Base-by-base conservation (phyloP, 2,113 vertebrate species). In the Puffinus mauretanicus region DNA sequence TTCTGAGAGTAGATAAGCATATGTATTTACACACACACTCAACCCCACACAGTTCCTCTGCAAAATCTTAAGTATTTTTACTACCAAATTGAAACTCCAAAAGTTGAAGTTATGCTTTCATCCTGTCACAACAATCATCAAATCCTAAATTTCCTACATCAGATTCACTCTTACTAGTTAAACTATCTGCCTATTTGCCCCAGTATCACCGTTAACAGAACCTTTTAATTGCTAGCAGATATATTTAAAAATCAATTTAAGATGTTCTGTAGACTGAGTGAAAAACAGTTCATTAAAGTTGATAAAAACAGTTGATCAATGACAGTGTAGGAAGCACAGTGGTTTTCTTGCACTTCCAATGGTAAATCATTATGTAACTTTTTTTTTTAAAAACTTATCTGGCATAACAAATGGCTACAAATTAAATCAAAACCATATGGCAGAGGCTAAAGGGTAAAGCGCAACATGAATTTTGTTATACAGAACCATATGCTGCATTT, bases 341-440 rank as follows among this genome's bases (percentile, higher is more conserved):
- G 60, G 17, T 90, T 95, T 94, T 94, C 42, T 86, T 77, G 16
- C 52, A 81, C 66, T 97, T 93, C 3, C 7, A 85, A 57, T 62
- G 92, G 70, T 86, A 96, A 95, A 96, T 97, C 87, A 32, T 91
- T 91, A 86, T 1, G n/a, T 72, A 96, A 96, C 67, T 86, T 95
- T 87, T 93, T 90, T 49, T 96, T 89, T 93, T 54, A 34, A 5
- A 20, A 78, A 55, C 52, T 95, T 97, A 93, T 42, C 18, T 55
- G 19, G 79, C 88, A 94, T 93, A 97, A 93, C 72, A 96, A 98
- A 95, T 88, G 38, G 65, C 78, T 96, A 86, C 52, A 82, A 96
- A 97, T 91, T 79, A 93, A 94, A 97, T 92, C 83, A 93, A 96
- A 97, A 89, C 92, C 95, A 96, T 91, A 93, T 93, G 90, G 94